Evolutionary conservation across 1,140 invertebrate genomes (phyloP).

Genomic region (Eciton burchellii): DNA sequence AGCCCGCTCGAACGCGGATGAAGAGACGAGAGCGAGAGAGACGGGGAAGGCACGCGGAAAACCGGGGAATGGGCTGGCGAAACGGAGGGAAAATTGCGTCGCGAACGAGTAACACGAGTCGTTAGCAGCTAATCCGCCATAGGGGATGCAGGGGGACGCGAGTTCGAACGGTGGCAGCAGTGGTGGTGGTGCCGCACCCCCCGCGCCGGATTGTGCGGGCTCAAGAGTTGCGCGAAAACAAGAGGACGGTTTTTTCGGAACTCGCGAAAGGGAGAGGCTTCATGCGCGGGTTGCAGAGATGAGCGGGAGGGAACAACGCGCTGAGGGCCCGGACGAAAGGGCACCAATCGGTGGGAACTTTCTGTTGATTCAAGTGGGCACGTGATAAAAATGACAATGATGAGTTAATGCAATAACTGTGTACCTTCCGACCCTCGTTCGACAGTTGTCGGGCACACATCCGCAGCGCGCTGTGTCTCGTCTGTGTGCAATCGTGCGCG

Average conservation of each 20-base stretch:
- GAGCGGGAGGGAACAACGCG: slow-evolving; percentile 16
- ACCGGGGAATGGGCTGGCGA: neutral
- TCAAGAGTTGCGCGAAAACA: slow-evolving; percentile 79
- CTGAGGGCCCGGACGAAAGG: slow-evolving; percentile 26
- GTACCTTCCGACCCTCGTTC: slow-evolving; percentile 77
- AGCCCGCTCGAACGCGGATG: slow-evolving; percentile 14
- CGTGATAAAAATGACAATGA: slow-evolving; percentile 86
- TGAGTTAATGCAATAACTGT: slow-evolving; percentile 85
- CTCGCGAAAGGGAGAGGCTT: slow-evolving; percentile 49
- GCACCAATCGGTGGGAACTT: slow-evolving; percentile 49
- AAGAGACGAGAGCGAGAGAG: slow-evolving; percentile 33
- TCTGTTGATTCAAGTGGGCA: slow-evolving; percentile 81
- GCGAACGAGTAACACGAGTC: slow-evolving; percentile 80
- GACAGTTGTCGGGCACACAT: slow-evolving; percentile 42
- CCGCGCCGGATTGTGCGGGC: slow-evolving; percentile 41
- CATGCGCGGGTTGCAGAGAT: slow-evolving; percentile 5
- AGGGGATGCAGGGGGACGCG: slow-evolving; percentile 57
- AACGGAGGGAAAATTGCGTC: slow-evolving; percentile 76
- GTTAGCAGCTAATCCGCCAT: slow-evolving; percentile 81
- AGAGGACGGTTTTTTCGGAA: slow-evolving; percentile 67
- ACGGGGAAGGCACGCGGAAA: neutral
- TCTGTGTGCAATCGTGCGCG: slow-evolving; percentile 55
- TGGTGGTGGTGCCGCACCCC: slow-evolving; percentile 9
- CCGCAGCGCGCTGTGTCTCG: slow-evolving; percentile 1
- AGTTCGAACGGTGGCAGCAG: slow-evolving; percentile 25